Conservation (phyloP, 2,797 vertebrate genomes). For the Eulemur mongoz region DNA sequence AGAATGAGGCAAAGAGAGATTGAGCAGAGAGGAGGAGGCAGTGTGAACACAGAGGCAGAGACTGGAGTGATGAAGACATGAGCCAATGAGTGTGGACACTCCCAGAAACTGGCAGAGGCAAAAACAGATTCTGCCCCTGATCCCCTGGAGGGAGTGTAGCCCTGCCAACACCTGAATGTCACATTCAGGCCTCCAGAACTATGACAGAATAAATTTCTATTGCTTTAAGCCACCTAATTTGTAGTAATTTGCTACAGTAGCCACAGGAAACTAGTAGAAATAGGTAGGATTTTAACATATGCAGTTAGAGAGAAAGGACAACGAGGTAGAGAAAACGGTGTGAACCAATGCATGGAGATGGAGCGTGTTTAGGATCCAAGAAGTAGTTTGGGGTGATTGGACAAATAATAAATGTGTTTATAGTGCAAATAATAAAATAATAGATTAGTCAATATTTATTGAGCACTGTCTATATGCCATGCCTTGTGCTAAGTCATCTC, state of each 20-base stretch:
- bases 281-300: background rate
- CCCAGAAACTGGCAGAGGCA: too few relatives aligned
- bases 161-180: background rate
- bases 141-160: background rate
- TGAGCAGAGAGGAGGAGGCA: background rate
- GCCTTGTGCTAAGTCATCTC: too few relatives aligned
- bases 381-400: background rate
- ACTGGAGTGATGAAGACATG: background rate
- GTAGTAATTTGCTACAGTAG: background rate
- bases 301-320: background rate
- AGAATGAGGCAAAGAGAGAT: background rate
- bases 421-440: background rate
- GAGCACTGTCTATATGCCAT: background rate
- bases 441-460: background rate
- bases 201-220: background rate
- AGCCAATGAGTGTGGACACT: background rate
- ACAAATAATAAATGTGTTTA: background rate
- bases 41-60: background rate
- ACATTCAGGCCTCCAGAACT: background rate
- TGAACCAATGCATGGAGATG: background rate
- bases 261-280: background rate
- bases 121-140: fast-evolving
- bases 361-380: background rate
- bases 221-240: background rate
- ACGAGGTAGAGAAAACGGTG: background rate